Percentiles rank a stretch among this genome's conserved stretches.
These are phyloP conservation scores for Sebastes cheni DNA, from an alignment of 2,797 vertebrate genomes.

Conservation along the genomic window DNA sequence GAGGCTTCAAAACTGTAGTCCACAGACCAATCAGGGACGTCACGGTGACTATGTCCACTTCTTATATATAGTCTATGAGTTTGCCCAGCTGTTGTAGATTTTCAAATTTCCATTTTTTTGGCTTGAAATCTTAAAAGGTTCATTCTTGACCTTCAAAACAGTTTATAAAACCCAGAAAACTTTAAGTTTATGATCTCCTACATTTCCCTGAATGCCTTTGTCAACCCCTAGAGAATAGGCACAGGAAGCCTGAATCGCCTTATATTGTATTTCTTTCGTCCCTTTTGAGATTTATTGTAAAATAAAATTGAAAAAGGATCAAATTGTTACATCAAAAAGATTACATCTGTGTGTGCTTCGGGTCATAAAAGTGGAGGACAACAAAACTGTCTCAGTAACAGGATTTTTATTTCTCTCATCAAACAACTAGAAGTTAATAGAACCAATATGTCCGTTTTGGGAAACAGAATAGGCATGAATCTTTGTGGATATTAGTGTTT, in stretches of 20 bases:
- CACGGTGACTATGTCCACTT: no score
- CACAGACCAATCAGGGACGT: no score
- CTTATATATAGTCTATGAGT: no score
- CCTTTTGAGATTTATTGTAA: neutral
- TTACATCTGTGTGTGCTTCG: neutral
- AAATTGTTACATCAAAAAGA: neutral
- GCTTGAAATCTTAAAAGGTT: neutral
- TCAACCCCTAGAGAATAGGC: neutral
- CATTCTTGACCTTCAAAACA: neutral
- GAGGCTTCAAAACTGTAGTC: no score
- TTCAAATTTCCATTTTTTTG: neutral
- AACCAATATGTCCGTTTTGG: neutral
- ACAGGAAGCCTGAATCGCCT: neutral
- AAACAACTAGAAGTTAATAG: neutral
- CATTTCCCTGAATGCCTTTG: neutral
- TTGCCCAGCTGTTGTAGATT: neutral
- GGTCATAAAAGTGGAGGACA: neutral
- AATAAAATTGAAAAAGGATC: neutral
- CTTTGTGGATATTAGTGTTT: neutral
- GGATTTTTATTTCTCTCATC: neutral
- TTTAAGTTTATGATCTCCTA: neutral
- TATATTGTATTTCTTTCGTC: neutral
- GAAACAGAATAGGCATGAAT: neutral
- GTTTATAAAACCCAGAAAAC: neutral
- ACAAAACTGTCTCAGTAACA: neutral